Percentiles rank a stretch among this genome's conserved stretches.
Conservation (phyloP, 2,113 vertebrate species). For the Indri indri region DNA sequence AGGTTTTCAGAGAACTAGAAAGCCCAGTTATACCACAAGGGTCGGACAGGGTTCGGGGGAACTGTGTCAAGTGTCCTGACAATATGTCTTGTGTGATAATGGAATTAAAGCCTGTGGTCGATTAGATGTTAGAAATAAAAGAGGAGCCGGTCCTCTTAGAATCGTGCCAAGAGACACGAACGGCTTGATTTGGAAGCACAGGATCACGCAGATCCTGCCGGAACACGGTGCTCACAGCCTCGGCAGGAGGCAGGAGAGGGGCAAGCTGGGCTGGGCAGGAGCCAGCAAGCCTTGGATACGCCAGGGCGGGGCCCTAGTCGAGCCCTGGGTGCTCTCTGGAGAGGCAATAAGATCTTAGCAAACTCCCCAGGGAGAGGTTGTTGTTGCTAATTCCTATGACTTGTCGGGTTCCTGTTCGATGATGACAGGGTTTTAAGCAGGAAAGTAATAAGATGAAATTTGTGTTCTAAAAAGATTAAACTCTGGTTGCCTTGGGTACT, state of each 20-base stretch:
- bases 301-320: not conserved
- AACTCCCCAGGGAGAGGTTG: not conserved
- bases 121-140: not conserved
- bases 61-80: not conserved
- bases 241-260: accelerated
- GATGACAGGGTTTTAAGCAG: not conserved
- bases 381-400: not conserved
- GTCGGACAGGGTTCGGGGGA: not conserved
- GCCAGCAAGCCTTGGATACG: not conserved
- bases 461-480: not conserved
- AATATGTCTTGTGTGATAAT: not conserved
- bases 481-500: not conserved
- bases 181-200: not conserved
- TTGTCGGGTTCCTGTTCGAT: not conserved
- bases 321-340: not conserved
- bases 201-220: not conserved
- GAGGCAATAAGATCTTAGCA: not conserved
- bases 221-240: not conserved
- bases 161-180: not conserved
- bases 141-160: not conserved
- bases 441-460: not conserved
- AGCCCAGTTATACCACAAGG: not conserved
- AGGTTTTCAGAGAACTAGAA: not conserved
- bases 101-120: not conserved
- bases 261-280: not conserved